A percentile compares a stretch with the other conserved stretches of the same genome.
These are phyloP conservation scores for Siniperca undulata DNA, from an alignment of 2,797 vertebrate species.

Conservation along the genomic window DNA sequence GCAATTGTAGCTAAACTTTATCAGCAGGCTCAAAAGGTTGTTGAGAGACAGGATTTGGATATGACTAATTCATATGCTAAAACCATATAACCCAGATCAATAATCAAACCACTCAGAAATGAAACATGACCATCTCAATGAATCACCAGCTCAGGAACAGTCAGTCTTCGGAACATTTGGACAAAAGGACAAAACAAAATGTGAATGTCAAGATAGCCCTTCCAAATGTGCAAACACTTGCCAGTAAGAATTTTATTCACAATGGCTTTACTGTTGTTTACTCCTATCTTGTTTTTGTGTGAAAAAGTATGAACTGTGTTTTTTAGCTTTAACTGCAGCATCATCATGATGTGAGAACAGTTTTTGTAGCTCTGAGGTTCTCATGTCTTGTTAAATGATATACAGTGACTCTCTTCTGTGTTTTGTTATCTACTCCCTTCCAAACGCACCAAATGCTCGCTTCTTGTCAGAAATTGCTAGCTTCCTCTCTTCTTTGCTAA, in stretches of 20 bases:
- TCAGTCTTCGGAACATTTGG: conserved; percentile 6
- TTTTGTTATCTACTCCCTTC: conserved; percentile 31
- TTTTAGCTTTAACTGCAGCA: conserved; percentile 13
- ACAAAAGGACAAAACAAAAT: conserved; percentile 15
- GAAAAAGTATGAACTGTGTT: conserved; percentile 17
- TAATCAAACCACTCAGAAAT: background rate
- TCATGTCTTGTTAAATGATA: conserved; percentile 7
- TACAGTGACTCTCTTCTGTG: conserved; percentile 4
- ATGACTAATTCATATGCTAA: background rate
- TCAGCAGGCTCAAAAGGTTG: background rate
- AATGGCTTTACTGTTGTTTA: background rate
- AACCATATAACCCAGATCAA: background rate
- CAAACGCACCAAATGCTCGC: conserved; percentile 22
- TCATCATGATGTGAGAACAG: background rate
- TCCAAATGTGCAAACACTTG: conserved; percentile 15
- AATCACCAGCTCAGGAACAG: background rate
- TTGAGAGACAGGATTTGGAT: background rate
- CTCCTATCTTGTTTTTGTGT: background rate
- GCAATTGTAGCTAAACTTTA: background rate
- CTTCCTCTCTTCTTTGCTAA: conserved; percentile 23
- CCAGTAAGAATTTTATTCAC: conserved; percentile 2
- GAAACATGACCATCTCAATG: background rate
- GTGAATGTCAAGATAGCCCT: background rate
- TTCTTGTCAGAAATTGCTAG: conserved; percentile 9
- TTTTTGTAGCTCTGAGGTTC: background rate